These are phyloP conservation scores for Sipha flava DNA, from an alignment of 1,140 invertebrate species.

Conservation along the genomic window DNA sequence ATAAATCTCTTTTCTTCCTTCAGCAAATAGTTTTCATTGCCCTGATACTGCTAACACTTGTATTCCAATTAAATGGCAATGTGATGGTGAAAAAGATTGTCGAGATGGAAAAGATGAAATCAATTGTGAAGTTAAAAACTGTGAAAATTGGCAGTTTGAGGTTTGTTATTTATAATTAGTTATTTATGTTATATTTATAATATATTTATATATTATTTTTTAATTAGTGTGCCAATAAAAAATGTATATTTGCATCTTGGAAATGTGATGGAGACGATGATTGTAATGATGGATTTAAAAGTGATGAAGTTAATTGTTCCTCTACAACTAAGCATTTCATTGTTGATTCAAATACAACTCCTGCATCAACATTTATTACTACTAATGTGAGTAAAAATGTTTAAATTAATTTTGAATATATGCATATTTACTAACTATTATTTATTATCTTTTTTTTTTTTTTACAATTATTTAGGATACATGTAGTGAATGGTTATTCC, in stretches of 20 bases:
- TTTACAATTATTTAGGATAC: slow-evolving; percentile 37
- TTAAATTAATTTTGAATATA: neutral
- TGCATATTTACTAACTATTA: slow-evolving; percentile 7
- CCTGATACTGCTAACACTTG: slow-evolving; percentile 48
- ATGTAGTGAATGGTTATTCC: slow-evolving; percentile 69
- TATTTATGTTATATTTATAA: neutral
- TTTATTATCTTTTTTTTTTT: slow-evolving; percentile 34
- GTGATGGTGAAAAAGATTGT: slow-evolving; percentile 50
- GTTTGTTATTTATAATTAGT: neutral
- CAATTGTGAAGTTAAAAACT: slow-evolving; percentile 45
- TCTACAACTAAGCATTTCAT: slow-evolving; percentile 39
- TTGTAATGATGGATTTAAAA: slow-evolving; percentile 50
- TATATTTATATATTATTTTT: neutral
- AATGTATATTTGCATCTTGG: slow-evolving; percentile 79
- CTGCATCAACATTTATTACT: slow-evolving; percentile 64
- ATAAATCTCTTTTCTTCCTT: neutral
- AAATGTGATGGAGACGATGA: slow-evolving; percentile 61
- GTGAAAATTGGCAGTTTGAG: slow-evolving; percentile 48
- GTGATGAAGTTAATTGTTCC: slow-evolving; percentile 58
- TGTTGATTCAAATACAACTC: neutral
- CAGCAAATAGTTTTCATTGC: slow-evolving; percentile 15
- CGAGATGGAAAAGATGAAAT: slow-evolving; percentile 46
- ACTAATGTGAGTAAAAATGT: slow-evolving; percentile 52
- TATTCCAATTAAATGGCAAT: slow-evolving; percentile 62
- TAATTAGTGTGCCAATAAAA: slow-evolving; percentile 36